Evolutionary conservation across 2,797 vertebrate species (phyloP).

Genomic region (Crax fasciolata): DNA sequence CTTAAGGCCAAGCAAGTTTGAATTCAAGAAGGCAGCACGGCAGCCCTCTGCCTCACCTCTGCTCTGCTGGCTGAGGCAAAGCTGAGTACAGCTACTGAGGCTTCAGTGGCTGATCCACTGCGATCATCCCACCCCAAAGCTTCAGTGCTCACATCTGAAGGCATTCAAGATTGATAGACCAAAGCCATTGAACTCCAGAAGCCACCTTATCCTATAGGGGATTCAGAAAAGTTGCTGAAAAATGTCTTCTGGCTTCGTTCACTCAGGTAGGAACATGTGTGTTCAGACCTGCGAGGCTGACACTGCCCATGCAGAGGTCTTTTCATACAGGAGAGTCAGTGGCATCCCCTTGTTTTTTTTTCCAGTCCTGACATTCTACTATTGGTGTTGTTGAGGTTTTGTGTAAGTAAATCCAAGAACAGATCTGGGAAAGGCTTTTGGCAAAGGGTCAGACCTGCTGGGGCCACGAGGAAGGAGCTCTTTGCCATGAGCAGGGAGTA

Average conservation of each 20-base stretch:
- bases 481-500: neutral
- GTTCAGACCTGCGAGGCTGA: fast-evolving
- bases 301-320: neutral
- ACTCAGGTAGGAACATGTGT: neutral
- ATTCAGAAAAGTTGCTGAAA: neutral
- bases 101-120: neutral
- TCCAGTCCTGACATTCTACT: neutral
- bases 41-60: fast-evolving
- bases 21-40: neutral
- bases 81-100: fast-evolving
- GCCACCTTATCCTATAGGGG: neutral
- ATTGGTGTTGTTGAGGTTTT: neutral
- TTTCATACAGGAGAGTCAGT: neutral
- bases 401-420: neutral
- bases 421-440: neutral
- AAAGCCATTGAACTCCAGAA: neutral
- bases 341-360: neutral
- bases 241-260: neutral
- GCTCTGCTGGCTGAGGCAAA: neutral
- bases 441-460: neutral
- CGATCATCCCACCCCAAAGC: neutral
- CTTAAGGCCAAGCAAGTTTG: fast-evolving
- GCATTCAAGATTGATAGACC: neutral
- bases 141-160: neutral
- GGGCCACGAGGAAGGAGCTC: neutral